These are phyloP conservation scores for Labeo catla DNA, from an alignment of 2,113 vertebrate species.

Conservation along the genomic window DNA sequence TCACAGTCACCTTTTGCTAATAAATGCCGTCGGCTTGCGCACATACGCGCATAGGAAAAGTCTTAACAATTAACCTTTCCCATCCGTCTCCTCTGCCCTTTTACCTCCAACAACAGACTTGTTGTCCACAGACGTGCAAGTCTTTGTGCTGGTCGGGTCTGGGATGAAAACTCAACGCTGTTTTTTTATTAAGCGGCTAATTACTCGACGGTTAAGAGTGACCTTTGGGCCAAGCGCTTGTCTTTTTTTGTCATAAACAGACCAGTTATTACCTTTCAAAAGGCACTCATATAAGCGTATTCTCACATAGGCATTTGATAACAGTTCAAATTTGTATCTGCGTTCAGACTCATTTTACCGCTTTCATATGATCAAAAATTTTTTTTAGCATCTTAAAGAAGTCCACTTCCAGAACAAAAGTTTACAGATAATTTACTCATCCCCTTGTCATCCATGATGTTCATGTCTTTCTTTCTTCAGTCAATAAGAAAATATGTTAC, in stretches of 20 bases:
- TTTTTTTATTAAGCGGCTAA: slow-evolving; percentile 29
- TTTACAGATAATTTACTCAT: too few relatives aligned
- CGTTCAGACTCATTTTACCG: background rate
- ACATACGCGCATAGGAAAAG: slow-evolving; percentile 33
- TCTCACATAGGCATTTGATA: background rate
- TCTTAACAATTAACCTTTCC: slow-evolving; percentile 55
- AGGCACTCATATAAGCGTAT: background rate
- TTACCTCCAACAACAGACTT: slow-evolving; percentile 31
- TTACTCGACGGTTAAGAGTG: background rate
- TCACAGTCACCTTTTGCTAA: slow-evolving; percentile 22
- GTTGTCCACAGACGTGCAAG: slow-evolving; percentile 32
- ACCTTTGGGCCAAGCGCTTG: background rate
- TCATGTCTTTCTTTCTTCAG: too few relatives aligned
- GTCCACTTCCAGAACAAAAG: too few relatives aligned
- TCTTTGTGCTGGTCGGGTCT: slow-evolving; percentile 26
- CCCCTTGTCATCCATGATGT: too few relatives aligned
- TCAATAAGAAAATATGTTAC: too few relatives aligned
- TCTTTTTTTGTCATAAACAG: background rate
- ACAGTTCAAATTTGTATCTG: background rate
- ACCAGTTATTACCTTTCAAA: slow-evolving; percentile 18
- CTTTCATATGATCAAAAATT: background rate
- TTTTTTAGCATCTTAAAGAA: background rate
- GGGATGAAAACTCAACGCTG: background rate
- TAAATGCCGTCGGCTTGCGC: background rate
- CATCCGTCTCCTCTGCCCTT: slow-evolving; percentile 46